A percentile compares a stretch with the other conserved stretches of the same genome.
Conservation (phyloP, 2,113 vertebrate species). For the Empidonax alnorum region DNA sequence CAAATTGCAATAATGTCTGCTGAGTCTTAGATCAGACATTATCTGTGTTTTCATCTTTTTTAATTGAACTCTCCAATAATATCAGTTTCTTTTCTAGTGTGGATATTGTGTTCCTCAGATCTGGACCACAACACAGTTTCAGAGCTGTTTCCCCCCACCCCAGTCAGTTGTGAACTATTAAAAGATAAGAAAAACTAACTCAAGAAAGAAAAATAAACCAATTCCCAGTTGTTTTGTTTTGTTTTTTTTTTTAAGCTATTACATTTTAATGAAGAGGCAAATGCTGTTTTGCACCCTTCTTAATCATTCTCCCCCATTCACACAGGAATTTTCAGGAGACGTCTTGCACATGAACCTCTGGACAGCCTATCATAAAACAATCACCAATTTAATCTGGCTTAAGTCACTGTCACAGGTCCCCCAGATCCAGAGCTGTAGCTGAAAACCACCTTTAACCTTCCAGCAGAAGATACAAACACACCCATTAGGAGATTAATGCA, state of each 20-base stretch:
- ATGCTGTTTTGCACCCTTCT: not conserved
- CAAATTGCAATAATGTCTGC: not conserved
- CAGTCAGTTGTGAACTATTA: not conserved
- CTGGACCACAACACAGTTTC: not conserved
- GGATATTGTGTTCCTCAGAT: not conserved
- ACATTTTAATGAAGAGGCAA: not conserved
- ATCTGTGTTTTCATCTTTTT: constrained; percentile 20
- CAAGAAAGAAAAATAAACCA: not conserved
- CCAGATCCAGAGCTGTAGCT: not conserved
- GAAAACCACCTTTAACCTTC: not conserved
- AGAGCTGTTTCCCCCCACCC: not conserved
- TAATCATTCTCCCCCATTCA: not conserved
- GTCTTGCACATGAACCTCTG: not conserved
- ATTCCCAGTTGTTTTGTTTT: not conserved
- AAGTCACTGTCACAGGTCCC: not conserved
- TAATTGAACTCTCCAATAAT: not conserved
- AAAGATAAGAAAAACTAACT: not conserved
- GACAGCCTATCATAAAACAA: not conserved
- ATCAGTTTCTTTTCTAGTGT: not conserved
- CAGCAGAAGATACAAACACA: not conserved
- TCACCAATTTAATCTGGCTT: not conserved
- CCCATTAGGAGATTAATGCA: not conserved
- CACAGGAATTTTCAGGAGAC: not conserved
- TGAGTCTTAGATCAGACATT: not conserved
- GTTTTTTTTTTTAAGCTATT: not conserved